These are phyloP conservation scores for Bucco capensis DNA, from an alignment of 2,113 vertebrate species.

Conservation along the genomic window DNA sequence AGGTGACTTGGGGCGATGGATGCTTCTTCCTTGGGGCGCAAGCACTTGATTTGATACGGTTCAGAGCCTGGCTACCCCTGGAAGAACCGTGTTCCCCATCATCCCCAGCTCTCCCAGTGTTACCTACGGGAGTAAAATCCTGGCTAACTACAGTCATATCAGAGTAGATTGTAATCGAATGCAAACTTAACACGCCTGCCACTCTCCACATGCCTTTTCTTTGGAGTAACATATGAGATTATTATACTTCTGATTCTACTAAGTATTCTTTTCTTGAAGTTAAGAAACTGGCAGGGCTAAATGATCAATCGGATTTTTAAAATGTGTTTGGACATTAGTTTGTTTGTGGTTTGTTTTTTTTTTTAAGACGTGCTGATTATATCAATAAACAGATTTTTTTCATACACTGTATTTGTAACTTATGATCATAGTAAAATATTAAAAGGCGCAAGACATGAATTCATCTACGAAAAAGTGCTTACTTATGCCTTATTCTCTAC, in stretches of 20 bases:
- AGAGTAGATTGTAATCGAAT: constrained; percentile 42
- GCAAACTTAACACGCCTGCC: constrained; percentile 4
- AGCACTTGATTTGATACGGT: neutral
- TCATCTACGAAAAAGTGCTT: constrained; percentile 10
- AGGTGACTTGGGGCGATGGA: neutral
- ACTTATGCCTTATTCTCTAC: constrained; percentile 45
- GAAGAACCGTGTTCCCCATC: neutral
- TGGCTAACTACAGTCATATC: constrained; percentile 30
- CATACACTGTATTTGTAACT: constrained; percentile 59
- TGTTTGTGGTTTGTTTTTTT: neutral
- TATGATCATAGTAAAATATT: constrained; percentile 45
- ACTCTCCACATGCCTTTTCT: constrained; percentile 44
- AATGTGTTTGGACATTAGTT: constrained; percentile 57
- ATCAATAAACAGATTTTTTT: constrained; percentile 70
- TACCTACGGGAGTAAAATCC: neutral
- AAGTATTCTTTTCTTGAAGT: constrained; percentile 37
- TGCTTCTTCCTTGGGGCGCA: neutral
- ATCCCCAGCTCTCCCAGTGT: neutral
- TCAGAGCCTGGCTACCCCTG: neutral
- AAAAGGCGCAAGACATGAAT: constrained; percentile 45
- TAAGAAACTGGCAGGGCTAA: constrained; percentile 44
- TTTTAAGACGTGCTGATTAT: constrained; percentile 56
- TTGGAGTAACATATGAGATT: constrained; percentile 49
- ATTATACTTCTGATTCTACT: constrained; percentile 47
- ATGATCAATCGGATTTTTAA: constrained; percentile 46